Base-by-base conservation (phyloP, 2,888 invertebrate genomes). In the Geophilus truncorum region DNA sequence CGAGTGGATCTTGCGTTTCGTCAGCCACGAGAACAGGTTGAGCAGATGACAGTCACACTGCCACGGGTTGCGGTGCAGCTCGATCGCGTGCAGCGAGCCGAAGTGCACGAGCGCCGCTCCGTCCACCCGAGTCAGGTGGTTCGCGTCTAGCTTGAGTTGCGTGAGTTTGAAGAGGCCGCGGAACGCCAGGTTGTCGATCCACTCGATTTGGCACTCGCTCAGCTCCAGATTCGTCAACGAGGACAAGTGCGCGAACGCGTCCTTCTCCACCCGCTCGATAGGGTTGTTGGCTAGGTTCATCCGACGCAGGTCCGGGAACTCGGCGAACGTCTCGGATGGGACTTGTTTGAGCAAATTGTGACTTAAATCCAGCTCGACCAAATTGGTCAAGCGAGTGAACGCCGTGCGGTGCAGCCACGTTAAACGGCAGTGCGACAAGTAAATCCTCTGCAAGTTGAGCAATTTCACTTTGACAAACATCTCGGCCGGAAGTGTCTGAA, bases 61-160 rank as follows among this genome's bases (percentile, higher is more conserved):
- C 95, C 95, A 95, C 0, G 94, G 94, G 87, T 95, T 95, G 83
- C 93, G 93, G 83, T 95, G 93, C 83, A 95, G 88, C 85, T 94
- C 94, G 83, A 95, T 92, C 62, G 92, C 93, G 86, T 93, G 92
- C 77, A 95, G 89, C 81, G 84, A 82, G 45, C 82, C 36, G 6
- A 81, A 21, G 40, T 77, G 81, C 34, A 57, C 57, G 21, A 82
- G 34, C 7, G 79, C 90, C 81, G 89, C 89, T 77, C 92, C 93
- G 85, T 91, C 90, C 84, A 94, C 91, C 84, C 90, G 91, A 81
- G 91, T 90, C 85, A 96, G 90, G 85, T 91, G 91, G 88, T 96
- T 96, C 83, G 93, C 93, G 85, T 95, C 92, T 84, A 96, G 88
- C 84, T 93, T 91, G 81, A 96, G 89, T 93, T 94, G 94, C 88